These are phyloP conservation scores for Plagodis dolabraria DNA, from an alignment of 2,888 invertebrate genomes.

Conservation along the genomic window DNA sequence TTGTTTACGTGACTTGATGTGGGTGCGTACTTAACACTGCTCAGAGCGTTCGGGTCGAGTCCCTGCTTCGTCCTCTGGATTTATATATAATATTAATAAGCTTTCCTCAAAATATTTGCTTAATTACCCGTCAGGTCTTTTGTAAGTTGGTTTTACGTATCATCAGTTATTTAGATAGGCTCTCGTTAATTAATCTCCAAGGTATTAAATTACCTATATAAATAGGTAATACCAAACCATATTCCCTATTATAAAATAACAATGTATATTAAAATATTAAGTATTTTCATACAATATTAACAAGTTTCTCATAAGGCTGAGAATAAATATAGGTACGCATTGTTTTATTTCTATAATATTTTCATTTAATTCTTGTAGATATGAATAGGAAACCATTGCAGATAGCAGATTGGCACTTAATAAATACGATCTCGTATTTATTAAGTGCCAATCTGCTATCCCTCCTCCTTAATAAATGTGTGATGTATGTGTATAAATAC, in stretches of 20 bases:
- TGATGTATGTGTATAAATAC: constrained; percentile 31
- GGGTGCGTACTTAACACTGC: constrained; percentile 44
- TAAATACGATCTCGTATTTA: no score
- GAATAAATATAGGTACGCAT: no score
- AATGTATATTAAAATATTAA: no score
- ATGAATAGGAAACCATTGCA: constrained; percentile 25
- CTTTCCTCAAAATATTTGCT: constrained; percentile 44
- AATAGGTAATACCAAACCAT: no score
- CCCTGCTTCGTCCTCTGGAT: constrained; percentile 35
- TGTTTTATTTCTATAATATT: no score
- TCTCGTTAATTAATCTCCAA: constrained; percentile 7
- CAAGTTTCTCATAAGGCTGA: no score
- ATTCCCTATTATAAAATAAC: no score
- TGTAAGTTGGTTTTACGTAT: not conserved
- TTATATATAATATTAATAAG: constrained; percentile 46
- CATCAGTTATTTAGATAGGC: constrained; percentile 11
- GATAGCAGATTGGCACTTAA: constrained; percentile 30
- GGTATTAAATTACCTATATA: not conserved
- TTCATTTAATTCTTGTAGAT: no score
- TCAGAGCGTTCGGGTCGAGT: constrained; percentile 17
- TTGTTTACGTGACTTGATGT: constrained; percentile 49
- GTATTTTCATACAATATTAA: no score
- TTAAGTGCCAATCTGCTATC: no score
- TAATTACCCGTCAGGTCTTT: constrained; percentile 36
- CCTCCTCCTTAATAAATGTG: no score